Evolutionary conservation across 2,888 invertebrate genomes (phyloP).

Genomic region (Tipula confusa): DNA sequence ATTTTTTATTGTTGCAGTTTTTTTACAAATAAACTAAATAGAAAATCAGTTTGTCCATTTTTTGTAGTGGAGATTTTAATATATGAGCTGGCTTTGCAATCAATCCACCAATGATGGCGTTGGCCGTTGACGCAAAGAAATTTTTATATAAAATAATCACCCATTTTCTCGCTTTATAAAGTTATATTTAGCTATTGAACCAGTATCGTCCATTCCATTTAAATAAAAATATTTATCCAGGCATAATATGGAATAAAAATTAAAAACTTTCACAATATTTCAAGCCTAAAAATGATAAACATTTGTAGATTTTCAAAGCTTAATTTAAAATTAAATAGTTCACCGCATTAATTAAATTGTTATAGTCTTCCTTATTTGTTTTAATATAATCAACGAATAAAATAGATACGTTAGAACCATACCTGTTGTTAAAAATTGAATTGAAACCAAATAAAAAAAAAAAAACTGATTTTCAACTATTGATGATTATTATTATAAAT

Average conservation of each 20-base stretch:
- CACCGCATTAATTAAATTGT: conserved; percentile 3
- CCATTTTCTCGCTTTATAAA: not conserved
- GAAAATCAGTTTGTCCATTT: conserved; percentile 15
- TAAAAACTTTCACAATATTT: not conserved
- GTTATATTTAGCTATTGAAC: not conserved
- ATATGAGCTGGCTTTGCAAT: not conserved
- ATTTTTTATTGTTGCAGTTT: conserved; percentile 15
- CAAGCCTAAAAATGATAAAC: not conserved
- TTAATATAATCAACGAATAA: conserved; percentile 20
- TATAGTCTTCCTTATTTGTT: conserved; percentile 21
- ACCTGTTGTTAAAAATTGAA: not conserved
- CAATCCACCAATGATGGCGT: not conserved
- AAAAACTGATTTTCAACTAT: conserved; percentile 8
- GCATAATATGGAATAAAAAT: not conserved
- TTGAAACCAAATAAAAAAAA: not conserved
- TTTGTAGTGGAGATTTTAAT: not conserved
- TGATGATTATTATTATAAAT: not conserved
- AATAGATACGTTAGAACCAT: not conserved
- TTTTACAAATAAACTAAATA: not conserved
- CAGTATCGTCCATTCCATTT: not conserved
- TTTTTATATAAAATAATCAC: not conserved
- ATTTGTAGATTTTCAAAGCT: conserved; percentile 12
- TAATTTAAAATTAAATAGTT: conserved; percentile 14
- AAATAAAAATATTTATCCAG: not conserved
- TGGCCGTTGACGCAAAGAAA: not conserved